A percentile compares a stretch with the other conserved stretches of the same genome.
phyloP scores from a whole-genome alignment of 2,888 invertebrate genomes.

The Trichopria drosophilae region DNA sequence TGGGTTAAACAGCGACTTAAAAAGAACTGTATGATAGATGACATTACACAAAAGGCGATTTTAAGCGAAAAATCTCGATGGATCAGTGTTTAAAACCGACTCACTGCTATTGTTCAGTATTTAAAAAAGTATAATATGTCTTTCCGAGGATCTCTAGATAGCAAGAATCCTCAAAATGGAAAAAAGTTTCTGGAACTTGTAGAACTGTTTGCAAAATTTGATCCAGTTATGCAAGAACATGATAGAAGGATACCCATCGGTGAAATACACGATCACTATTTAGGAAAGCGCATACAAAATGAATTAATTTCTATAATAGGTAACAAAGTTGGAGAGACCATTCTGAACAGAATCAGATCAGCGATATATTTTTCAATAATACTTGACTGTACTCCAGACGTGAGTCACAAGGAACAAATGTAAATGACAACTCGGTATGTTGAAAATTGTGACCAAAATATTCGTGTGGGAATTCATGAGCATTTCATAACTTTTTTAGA shows the following conservation, averaged over 20 bases:
- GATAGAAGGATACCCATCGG: neutral
- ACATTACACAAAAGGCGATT: too few species aligned
- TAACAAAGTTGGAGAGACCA: neutral
- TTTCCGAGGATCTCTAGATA: slow-evolving; percentile 5
- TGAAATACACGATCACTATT: slow-evolving; percentile 3
- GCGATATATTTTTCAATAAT: slow-evolving; percentile 4
- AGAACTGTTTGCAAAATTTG: slow-evolving; percentile 1
- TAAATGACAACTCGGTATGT: neutral
- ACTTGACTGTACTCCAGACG: slow-evolving; percentile 9
- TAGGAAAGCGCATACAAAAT: slow-evolving; percentile 9
- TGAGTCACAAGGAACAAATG: slow-evolving; percentile 2
- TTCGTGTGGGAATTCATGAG: slow-evolving; percentile 15
- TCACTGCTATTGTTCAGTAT: neutral
- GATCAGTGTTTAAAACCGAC: neutral
- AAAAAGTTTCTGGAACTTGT: slow-evolving; percentile 1
- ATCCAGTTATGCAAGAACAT: slow-evolving; percentile 1
- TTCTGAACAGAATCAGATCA: neutral
- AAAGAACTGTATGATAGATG: too few species aligned
- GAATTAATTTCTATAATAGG: slow-evolving; percentile 4
- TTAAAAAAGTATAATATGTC: slow-evolving; percentile 1
- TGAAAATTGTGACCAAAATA: neutral
- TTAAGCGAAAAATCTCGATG: too few species aligned
- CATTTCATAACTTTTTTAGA: slow-evolving; percentile 22
- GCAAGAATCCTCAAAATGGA: neutral
- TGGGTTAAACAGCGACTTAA: too few species aligned